Percentiles rank a stretch among this genome's conserved stretches.
Evolutionary conservation across 2,888 invertebrate genomes (phyloP).

Genomic region (Heteropelma amictum): DNA sequence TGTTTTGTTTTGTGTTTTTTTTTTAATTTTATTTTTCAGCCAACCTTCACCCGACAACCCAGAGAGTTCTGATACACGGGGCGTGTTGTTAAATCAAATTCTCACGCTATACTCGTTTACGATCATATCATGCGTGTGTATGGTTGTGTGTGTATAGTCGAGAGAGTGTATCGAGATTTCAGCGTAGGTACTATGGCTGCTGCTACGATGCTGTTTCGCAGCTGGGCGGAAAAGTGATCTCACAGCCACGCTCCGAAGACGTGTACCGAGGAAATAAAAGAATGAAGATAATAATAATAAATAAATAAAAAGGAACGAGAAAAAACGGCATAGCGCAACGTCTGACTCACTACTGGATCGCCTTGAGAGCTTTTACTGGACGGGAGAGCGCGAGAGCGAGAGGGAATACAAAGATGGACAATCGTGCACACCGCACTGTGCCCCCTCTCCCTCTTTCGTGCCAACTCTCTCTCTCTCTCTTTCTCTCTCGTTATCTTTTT

Average conservation of each 20-base stretch:
- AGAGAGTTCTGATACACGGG: constrained; percentile 7
- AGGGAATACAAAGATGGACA: constrained; percentile 22
- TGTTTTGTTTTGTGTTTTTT: too few relatives aligned
- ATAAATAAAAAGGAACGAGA: constrained; percentile 58
- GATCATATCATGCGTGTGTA: not conserved
- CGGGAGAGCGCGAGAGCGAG: constrained; percentile 50
- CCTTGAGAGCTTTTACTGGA: constrained; percentile 69
- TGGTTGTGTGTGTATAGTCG: not conserved
- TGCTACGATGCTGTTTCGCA: not conserved
- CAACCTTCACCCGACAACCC: constrained; percentile 4
- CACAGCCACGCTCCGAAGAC: constrained; percentile 1
- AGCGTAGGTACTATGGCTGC: not conserved
- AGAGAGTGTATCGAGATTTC: not conserved
- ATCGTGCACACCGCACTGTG: constrained; percentile 23
- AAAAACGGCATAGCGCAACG: constrained; percentile 68
- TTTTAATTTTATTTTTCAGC: constrained; percentile 11
- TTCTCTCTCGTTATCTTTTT: constrained; percentile 11
- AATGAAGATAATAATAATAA: constrained; percentile 5
- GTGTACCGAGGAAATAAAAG: constrained; percentile 10
- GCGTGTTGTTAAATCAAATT: constrained; percentile 18
- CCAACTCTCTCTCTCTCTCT: not conserved
- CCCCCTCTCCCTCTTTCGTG: constrained; percentile 40
- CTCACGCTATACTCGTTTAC: constrained; percentile 21
- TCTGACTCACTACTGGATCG: constrained; percentile 73
- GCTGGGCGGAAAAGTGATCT: constrained; percentile 45